Base-by-base conservation (phyloP, 2,113 vertebrate species). In the Octodon degus region DNA sequence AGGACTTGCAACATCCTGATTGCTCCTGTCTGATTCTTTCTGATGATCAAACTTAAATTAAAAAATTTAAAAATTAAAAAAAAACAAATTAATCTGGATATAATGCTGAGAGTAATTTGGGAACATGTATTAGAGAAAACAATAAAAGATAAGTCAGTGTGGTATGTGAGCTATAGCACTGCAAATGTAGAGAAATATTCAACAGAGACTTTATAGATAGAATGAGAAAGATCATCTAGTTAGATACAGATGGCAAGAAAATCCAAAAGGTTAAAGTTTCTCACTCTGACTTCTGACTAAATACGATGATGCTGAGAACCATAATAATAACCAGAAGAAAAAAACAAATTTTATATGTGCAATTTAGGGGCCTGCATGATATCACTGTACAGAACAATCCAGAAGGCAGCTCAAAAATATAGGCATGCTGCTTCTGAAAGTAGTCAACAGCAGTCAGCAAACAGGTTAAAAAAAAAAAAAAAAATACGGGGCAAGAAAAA, bases 11-110 rank as follows among this genome's bases (percentile, higher is more conserved):
- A 98, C 98, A 82, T 80, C 93, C 92, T 86, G 88, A 7, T 55
- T 55, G 47, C 97, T 97, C 96, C 94, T 97, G 0, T 98, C 98
- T 98, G 98, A 98, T 92, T 93, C 95, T 60, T 17, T 0, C 96
- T 97, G 96, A 24, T 43, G 43, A 43, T 43, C 43, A 43, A 43
- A 43, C 5, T 43, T 43, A 43, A 43, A 43, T 43, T 43, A 43
- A 43, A 43, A 43, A 43, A 43, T 43, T 43, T 43, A 43, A 43
- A 43, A 43, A 43, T 43, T 43, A 3, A 43, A 43, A 43, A 43
- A 43, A 43, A 43, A 43, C 43, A 43, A 43, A 43, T 43, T 43
- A 43, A 4, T 43, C 43, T 43, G 43, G 43, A 43, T 43, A n/a
- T 80, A 90, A 90, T 79, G 30, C 76, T 67, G 68, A 32, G 43